These are phyloP conservation scores for Zonitis immaculata DNA, from an alignment of 2,888 invertebrate species.

Conservation along the genomic window DNA sequence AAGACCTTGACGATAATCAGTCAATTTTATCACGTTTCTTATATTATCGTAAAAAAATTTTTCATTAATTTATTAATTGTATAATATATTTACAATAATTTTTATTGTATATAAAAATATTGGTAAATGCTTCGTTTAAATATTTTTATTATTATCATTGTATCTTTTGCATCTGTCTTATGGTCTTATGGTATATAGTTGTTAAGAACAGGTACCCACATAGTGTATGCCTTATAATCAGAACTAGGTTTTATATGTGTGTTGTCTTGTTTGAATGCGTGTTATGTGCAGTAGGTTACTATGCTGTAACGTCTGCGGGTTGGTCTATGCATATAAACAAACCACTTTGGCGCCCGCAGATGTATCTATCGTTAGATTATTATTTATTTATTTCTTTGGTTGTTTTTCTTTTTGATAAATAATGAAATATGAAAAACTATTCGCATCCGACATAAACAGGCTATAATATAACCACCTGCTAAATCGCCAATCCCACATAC, in stretches of 20 bases:
- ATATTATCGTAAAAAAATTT: no score
- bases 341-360: slow-evolving; percentile 1
- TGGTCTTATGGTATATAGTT: no score
- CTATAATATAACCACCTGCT: not conserved
- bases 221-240: slow-evolving; percentile 23
- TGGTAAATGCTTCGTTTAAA: no score
- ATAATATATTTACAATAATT: no score
- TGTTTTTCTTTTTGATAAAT: no score
- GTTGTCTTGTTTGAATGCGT: slow-evolving; percentile 27
- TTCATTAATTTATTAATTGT: no score
- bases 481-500: not conserved
- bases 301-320: slow-evolving; percentile 32
- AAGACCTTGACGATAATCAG: slow-evolving; percentile 17
- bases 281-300: slow-evolving; percentile 34
- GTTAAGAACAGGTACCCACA: slow-evolving; percentile 25
- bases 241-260: slow-evolving; percentile 32
- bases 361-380: not conserved
- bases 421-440: not conserved
- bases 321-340: slow-evolving; percentile 10
- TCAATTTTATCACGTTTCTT: no score
- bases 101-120: no score
- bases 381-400: no score
- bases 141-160: no score
- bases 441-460: not conserved
- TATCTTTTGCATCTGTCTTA: slow-evolving; percentile 13